Evolutionary conservation across 1,140 invertebrate species (phyloP).

Genomic region (Aphidius gifuensis): DNA sequence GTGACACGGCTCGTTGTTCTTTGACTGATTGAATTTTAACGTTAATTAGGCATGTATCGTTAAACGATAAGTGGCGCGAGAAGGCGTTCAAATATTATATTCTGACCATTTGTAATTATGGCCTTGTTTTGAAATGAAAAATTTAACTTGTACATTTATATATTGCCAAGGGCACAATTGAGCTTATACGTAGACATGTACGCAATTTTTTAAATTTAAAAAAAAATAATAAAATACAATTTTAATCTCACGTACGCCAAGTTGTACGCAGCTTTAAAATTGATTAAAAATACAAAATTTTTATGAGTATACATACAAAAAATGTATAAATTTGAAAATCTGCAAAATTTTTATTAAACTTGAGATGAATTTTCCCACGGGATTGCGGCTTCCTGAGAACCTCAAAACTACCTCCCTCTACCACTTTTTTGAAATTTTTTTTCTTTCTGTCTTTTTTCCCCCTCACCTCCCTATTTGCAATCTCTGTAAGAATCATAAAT

Average conservation of each 20-base stretch:
- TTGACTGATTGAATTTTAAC: conserved; percentile 47
- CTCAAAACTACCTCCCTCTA: not conserved
- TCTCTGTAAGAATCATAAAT: conserved; percentile 22
- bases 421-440: too few species aligned
- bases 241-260: too few species aligned
- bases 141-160: not conserved
- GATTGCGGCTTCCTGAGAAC: conserved; percentile 22
- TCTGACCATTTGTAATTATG: conserved; percentile 30
- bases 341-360: conserved; percentile 12
- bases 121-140: conserved; percentile 4
- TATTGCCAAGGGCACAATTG: conserved; percentile 23
- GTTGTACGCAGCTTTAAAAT: too few species aligned
- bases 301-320: too few species aligned
- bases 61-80: conserved; percentile 36
- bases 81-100: conserved; percentile 27
- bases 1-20: conserved; percentile 27
- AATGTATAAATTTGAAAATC: conserved; percentile 16
- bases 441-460: too few species aligned
- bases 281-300: too few species aligned
- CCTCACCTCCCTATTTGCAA: not conserved
- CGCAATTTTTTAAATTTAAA: too few species aligned
- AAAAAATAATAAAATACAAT: too few species aligned
- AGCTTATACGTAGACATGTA: too few species aligned
- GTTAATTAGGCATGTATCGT: conserved; percentile 48
- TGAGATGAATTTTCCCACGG: conserved; percentile 25